Evolutionary conservation across 2,888 invertebrate genomes (phyloP).

Genomic region (Drosophila neotestacea): DNA sequence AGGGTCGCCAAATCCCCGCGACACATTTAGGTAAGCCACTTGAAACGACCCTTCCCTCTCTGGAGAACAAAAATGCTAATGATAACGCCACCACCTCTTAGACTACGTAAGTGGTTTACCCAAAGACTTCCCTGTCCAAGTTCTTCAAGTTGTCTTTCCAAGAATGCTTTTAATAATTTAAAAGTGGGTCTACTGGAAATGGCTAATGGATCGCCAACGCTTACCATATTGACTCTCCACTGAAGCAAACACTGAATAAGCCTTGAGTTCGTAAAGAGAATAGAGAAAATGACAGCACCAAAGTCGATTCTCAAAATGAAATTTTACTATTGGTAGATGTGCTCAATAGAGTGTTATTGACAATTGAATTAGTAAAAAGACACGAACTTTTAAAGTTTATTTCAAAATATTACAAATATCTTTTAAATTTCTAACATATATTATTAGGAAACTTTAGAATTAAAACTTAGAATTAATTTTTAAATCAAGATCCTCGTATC

Average conservation of each 20-base stretch:
- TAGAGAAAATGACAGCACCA: background rate
- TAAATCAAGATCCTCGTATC: no score
- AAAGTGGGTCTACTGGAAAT: conserved; percentile 43
- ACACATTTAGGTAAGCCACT: conserved; percentile 70
- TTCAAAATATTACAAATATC: background rate
- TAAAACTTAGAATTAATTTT: no score
- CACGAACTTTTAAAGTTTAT: background rate
- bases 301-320: background rate
- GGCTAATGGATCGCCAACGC: conserved; percentile 42
- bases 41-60: conserved; percentile 19
- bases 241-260: conserved; percentile 29
- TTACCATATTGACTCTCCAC: conserved; percentile 50
- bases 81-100: conserved; percentile 40
- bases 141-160: conserved; percentile 8
- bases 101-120: conserved; percentile 24
- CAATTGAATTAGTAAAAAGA: background rate
- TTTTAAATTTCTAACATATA: no score
- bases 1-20: conserved; percentile 44
- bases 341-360: background rate
- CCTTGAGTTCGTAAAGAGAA: conserved; percentile 12
- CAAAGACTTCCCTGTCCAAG: conserved; percentile 36
- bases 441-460: no score
- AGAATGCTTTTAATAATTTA: conserved; percentile 54
- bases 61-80: conserved; percentile 61
- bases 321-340: background rate